Evolutionary conservation across 2,797 vertebrate species (phyloP), one percentile per base, ranked within the genome.

Genomic region (Benthosema pterotum): DNA sequence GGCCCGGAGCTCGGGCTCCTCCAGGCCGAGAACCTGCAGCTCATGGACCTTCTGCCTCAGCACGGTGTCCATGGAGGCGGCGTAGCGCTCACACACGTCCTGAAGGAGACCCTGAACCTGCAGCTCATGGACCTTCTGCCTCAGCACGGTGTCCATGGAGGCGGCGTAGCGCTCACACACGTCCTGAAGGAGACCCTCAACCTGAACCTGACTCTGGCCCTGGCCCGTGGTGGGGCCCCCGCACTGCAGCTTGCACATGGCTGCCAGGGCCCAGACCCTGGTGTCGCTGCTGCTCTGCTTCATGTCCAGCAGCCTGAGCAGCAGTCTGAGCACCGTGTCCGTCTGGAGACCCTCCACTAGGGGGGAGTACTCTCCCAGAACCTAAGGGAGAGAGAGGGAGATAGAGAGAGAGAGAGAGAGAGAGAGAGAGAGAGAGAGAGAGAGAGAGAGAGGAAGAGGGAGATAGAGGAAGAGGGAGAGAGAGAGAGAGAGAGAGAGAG

Each of bases 41-140:
- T 99, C 97, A 65, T 96, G 95, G 3, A 92, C 92, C 69, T 91
- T 91, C 59, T 99, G 98, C 55, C 96, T 93, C 84, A 98, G 84
- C 32, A 93, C 90, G 0, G 98, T 97, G 81, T 98, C 94, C 88
- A 95, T 84, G 43, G 95, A 96, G 60, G 79, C 86, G 18, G 91
- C 82, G 69, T 94, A 92, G 4, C 92, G 84, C 38, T 94, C 92
- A 51, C 91, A 89, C 65, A 96, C 71, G 18, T 85, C 88, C 57
- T 88, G 88, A 2, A 38, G 8, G 2, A 38, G 8, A 38, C 32
- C 32, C 32, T 5, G 90, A 60, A 91, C 77, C 81, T 94, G 93
- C 80, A 99, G 83, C 82, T 99, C 97, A 65, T 96, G 95, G 3
- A 92, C 92, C 69, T 91, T 91, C 59, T 99, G 98, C 55, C 96